phyloP scores from a whole-genome alignment of 2,888 invertebrate genomes.

The Tinea trinotella region DNA sequence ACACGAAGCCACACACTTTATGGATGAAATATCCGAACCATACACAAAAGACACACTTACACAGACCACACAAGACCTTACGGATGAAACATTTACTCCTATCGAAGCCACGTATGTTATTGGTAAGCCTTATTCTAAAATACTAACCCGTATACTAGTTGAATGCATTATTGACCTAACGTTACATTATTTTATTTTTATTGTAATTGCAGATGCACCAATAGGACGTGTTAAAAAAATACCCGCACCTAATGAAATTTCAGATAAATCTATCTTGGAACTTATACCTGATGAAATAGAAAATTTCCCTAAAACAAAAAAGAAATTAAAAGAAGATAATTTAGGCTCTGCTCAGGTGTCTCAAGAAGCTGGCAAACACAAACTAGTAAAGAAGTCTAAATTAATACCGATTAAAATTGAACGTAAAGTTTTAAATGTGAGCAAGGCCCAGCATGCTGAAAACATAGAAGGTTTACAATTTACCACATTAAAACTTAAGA shows the following conservation, averaged over 20 bases:
- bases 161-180: too few relatives aligned
- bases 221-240: too few relatives aligned
- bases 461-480: conserved; percentile 75
- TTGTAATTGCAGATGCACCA: too few relatives aligned
- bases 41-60: conserved; percentile 26
- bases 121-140: too few relatives aligned
- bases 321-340: conserved; percentile 3
- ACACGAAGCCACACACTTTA: too few relatives aligned
- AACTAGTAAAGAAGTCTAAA: conserved; percentile 25
- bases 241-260: too few relatives aligned
- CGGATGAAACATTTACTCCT: neutral
- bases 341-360: too few relatives aligned
- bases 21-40: too few relatives aligned
- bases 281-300: conserved; percentile 23
- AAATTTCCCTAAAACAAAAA: conserved; percentile 17
- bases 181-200: too few relatives aligned
- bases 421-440: conserved; percentile 74
- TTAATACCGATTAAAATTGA: conserved; percentile 73
- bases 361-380: neutral
- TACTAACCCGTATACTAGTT: too few relatives aligned
- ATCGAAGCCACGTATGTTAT: conserved; percentile 10
- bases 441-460: conserved; percentile 75
- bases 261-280: too few relatives aligned
- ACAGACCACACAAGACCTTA: neutral
- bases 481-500: conserved; percentile 79